Evolutionary conservation across 2,113 vertebrate species (phyloP).

Genomic region (Chaetops frenatus): DNA sequence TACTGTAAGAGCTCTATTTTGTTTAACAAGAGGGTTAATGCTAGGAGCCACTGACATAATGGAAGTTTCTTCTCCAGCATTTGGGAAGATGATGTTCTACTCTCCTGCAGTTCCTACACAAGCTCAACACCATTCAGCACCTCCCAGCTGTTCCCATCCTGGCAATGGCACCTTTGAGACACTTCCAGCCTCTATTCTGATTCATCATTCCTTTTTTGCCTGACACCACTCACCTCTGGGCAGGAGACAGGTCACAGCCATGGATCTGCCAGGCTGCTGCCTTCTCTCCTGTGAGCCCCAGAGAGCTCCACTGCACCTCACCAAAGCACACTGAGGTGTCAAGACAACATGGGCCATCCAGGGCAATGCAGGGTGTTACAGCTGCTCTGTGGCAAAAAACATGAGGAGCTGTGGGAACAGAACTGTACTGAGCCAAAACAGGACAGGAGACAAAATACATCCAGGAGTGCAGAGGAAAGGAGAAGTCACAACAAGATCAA

Average conservation of each 20-base stretch:
- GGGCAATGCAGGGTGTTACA: too few relatives aligned
- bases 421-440: not conserved
- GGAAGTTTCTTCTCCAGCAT: not conserved
- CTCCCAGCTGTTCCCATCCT: not conserved
- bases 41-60: not conserved
- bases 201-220: not conserved
- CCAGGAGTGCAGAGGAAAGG: not conserved
- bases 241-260: not conserved
- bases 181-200: not conserved
- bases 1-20: not conserved
- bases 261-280: not conserved
- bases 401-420: not conserved
- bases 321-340: not conserved
- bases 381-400: not conserved
- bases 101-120: not conserved
- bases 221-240: not conserved
- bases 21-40: not conserved
- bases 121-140: rapidly evolving
- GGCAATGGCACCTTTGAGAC: rapidly evolving
- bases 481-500: not conserved
- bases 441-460: not conserved
- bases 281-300: not conserved
- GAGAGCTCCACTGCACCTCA: not conserved
- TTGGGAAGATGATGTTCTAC: not conserved
- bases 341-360: rapidly evolving